Percentiles rank a stretch among this genome's conserved stretches.
These are phyloP conservation scores for Syngnathoides biaculeatus DNA, from an alignment of 2,113 vertebrate genomes.

Conservation along the genomic window DNA sequence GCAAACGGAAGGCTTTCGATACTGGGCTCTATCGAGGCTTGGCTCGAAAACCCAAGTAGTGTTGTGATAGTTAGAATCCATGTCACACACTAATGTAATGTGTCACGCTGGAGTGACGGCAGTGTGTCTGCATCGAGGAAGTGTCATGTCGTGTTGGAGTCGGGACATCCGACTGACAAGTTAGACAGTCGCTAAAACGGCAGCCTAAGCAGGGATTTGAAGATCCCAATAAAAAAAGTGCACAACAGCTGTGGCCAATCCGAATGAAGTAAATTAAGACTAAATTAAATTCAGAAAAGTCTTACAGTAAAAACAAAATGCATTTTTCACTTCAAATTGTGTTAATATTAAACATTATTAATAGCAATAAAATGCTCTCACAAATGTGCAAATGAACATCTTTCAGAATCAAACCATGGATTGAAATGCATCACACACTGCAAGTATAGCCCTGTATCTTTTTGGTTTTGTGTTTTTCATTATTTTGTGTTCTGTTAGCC, in stretches of 20 bases:
- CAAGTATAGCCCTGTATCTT: too few relatives aligned
- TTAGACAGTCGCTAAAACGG: conserved; percentile 44
- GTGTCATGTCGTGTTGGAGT: conserved; percentile 47
- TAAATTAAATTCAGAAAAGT: too few relatives aligned
- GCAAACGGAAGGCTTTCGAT: neutral
- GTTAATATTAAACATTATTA: too few relatives aligned
- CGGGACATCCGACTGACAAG: conserved; percentile 37
- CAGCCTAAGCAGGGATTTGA: conserved; percentile 37
- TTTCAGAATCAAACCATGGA: too few relatives aligned
- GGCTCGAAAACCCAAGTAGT: conserved; percentile 30
- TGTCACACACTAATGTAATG: conserved; percentile 37
- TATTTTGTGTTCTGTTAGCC: too few relatives aligned
- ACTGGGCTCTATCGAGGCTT: neutral
- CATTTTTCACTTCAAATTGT: too few relatives aligned
- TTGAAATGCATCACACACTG: too few relatives aligned
- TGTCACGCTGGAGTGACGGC: conserved; percentile 63
- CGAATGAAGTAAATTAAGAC: neutral
- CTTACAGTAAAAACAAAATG: too few relatives aligned
- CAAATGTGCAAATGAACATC: too few relatives aligned
- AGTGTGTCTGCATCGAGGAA: conserved; percentile 53
- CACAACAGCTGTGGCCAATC: neutral
- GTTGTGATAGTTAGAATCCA: conserved; percentile 18
- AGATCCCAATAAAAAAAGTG: conserved; percentile 37
- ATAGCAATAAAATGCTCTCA: too few relatives aligned
- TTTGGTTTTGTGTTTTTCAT: too few relatives aligned